These are phyloP conservation scores for Hippocampus zosterae DNA, from an alignment of 2,113 vertebrate genomes.

Conservation along the genomic window DNA sequence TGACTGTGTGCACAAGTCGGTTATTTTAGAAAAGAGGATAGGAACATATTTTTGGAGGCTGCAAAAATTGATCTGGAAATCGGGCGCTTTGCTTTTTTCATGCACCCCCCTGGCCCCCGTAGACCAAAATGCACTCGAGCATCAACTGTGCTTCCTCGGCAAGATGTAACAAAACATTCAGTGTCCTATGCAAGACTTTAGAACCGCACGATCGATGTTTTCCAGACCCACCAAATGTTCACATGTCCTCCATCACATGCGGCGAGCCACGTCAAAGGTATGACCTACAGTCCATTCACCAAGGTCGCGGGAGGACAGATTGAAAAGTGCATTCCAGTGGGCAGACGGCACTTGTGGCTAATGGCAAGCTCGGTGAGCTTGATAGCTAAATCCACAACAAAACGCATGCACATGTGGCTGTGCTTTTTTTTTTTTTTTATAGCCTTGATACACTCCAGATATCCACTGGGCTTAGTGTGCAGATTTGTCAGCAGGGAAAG, in stretches of 20 bases:
- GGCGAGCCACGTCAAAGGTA: not conserved
- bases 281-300: not conserved
- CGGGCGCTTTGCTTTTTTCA: no score
- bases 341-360: no score
- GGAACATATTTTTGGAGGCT: no score
- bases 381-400: not conserved
- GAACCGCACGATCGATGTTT: not conserved
- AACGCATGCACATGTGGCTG: not conserved
- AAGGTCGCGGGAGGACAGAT: not conserved
- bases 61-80: no score
- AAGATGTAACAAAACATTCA: not conserved
- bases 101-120: no score
- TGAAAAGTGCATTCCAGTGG: not conserved
- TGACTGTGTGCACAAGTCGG: no score
- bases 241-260: not conserved
- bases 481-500: not conserved
- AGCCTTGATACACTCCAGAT: not conserved
- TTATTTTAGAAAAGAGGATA: no score
- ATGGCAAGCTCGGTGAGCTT: not conserved
- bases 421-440: not conserved
- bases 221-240: not conserved
- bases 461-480: not conserved
- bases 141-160: not conserved
- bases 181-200: not conserved
- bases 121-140: not conserved